phyloP scores from a whole-genome alignment of 2,888 invertebrate species.

The Diachrysia chrysitis region DNA sequence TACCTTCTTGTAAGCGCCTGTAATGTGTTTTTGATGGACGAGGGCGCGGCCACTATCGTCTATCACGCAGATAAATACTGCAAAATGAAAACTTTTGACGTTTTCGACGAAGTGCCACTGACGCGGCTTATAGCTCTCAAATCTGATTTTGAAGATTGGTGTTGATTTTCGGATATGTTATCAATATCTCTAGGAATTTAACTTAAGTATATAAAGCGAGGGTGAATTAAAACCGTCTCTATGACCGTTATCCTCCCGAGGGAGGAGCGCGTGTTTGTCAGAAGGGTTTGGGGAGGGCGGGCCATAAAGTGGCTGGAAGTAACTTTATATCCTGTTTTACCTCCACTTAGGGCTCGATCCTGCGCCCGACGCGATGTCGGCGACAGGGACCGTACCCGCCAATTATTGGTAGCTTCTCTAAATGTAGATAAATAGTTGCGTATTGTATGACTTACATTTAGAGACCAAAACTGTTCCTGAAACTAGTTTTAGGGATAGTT shows the following conservation, averaged over 20 bases:
- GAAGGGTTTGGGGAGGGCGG: conserved; percentile 64
- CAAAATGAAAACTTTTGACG: conserved; percentile 60
- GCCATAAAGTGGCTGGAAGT: conserved; percentile 67
- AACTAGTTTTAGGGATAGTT: too few species aligned
- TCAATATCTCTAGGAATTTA: conserved; percentile 16
- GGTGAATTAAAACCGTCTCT: conserved; percentile 41
- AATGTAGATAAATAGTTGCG: too few species aligned
- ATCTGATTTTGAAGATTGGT: conserved; percentile 58
- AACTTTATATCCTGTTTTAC: conserved; percentile 76
- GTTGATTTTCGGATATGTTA: conserved; percentile 21
- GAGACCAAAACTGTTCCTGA: too few species aligned
- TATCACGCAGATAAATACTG: conserved; percentile 68
- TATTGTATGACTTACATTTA: too few species aligned
- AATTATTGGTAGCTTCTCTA: not conserved
- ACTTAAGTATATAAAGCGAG: conserved; percentile 28
- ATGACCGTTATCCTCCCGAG: conserved; percentile 52
- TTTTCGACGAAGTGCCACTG: conserved; percentile 60
- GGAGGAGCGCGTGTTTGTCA: conserved; percentile 50
- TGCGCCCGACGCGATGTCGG: conserved; percentile 34
- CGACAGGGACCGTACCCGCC: not conserved
- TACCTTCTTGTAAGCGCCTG: conserved; percentile 80
- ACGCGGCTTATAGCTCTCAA: conserved; percentile 52
- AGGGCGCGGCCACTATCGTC: conserved; percentile 79
- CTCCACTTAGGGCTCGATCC: conserved; percentile 68
- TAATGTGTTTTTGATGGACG: conserved; percentile 85